Conservation (phyloP, 2,888 invertebrate genomes). For the Pinctada fucata region DNA sequence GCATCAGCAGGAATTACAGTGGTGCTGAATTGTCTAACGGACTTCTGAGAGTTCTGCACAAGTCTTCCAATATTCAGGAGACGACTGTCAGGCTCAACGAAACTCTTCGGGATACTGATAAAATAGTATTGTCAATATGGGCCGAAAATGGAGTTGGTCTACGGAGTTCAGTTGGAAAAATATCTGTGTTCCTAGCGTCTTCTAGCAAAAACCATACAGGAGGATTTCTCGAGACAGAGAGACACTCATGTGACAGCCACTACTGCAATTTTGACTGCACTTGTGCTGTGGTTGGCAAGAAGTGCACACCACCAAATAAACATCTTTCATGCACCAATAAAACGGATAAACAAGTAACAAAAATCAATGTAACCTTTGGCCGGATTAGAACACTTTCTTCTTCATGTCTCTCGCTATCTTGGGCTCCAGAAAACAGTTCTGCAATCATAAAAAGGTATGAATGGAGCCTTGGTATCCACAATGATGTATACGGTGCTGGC, state of each 20-base stretch:
- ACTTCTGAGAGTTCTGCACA: neutral
- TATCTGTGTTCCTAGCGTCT: constrained; percentile 23
- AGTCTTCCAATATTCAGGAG: neutral
- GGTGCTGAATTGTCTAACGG: constrained; percentile 44
- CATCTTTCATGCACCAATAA: neutral
- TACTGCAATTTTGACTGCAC: constrained; percentile 53
- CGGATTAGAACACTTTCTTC: neutral
- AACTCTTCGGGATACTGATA: constrained; percentile 4
- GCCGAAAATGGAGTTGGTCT: constrained; percentile 48
- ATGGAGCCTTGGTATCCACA: neutral
- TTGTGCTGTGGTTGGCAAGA: constrained; percentile 50
- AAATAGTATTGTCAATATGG: constrained; percentile 42
- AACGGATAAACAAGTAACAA: neutral
- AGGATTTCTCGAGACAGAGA: constrained; percentile 43
- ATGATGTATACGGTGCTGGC: neutral
- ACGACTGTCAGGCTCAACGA: neutral
- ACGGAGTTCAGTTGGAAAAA: constrained; percentile 23
- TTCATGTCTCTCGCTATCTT: neutral
- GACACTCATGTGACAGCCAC: constrained; percentile 49
- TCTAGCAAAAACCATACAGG: neutral
- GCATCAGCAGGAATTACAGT: constrained; percentile 42
- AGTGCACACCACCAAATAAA: constrained; percentile 7
- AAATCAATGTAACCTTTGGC: neutral
- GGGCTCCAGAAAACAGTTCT: neutral
- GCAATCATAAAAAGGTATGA: neutral